Evolutionary conservation across 2,888 invertebrate genomes (phyloP).

Genomic region (Chorisops tibialis): DNA sequence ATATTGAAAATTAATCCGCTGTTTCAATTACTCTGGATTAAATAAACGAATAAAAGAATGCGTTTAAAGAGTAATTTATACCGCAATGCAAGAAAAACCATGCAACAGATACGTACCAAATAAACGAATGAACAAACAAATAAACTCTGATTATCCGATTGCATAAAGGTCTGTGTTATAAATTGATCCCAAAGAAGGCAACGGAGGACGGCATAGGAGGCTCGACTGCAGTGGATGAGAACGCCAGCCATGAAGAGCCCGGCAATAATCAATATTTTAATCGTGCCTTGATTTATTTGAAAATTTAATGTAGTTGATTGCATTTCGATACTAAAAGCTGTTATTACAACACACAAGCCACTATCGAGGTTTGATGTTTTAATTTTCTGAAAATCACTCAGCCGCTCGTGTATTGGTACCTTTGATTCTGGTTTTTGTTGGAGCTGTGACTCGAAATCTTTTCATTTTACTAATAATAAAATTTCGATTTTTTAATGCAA

Average conservation of each 20-base stretch:
- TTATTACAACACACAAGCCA: constrained; percentile 33
- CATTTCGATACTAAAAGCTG: constrained; percentile 34
- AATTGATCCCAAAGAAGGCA: not conserved
- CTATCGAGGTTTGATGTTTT: constrained; percentile 28
- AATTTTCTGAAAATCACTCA: constrained; percentile 26
- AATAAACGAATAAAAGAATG: too few species aligned
- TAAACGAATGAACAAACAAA: constrained; percentile 1
- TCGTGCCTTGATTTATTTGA: constrained; percentile 34
- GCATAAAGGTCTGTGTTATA: not conserved
- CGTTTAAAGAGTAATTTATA: too few species aligned
- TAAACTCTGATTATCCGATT: constrained; percentile 8
- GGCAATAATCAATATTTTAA: constrained; percentile 34
- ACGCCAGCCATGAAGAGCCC: constrained; percentile 3
- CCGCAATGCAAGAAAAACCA: too few species aligned
- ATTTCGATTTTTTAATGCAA: too few species aligned
- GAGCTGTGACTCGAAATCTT: too few species aligned
- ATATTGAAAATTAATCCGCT: too few species aligned
- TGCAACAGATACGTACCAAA: too few species aligned
- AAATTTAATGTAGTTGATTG: constrained; percentile 34
- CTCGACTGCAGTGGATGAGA: constrained; percentile 7
- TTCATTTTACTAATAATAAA: too few species aligned
- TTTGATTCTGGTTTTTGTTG: too few species aligned
- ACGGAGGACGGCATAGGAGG: constrained; percentile 12
- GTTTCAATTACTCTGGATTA: too few species aligned
- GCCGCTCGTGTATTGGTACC: too few species aligned